phyloP scores from a whole-genome alignment of 2,888 invertebrate species.

The Ypsolopha sequella region DNA sequence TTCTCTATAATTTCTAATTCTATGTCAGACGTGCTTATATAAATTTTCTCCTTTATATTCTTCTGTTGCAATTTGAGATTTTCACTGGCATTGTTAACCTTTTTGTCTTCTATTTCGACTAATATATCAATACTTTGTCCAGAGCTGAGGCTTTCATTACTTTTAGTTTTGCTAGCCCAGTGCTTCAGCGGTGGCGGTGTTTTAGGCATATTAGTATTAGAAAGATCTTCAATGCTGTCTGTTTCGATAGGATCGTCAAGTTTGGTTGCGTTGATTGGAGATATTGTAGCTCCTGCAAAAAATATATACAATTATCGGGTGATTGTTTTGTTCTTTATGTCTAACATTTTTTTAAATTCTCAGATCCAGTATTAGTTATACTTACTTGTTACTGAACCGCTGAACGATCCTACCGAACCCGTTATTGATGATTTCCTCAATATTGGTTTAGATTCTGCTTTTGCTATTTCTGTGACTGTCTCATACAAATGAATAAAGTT shows the following conservation, averaged over 20 bases:
- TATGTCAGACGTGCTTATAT: conserved; percentile 51
- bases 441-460: conserved; percentile 18
- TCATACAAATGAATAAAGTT: conserved; percentile 56
- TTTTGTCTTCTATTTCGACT: not conserved
- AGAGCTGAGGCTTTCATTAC: not conserved
- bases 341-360: conserved; percentile 3
- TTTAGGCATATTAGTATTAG: not conserved
- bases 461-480: conserved; percentile 39
- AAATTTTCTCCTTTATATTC: conserved; percentile 23
- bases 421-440: conserved; percentile 23
- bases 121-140: conserved; percentile 1
- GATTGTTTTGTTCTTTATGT: no score
- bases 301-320: not conserved
- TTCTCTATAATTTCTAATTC: conserved; percentile 57
- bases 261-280: no score
- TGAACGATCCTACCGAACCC: conserved; percentile 25
- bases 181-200: not conserved
- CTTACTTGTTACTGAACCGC: conserved; percentile 44
- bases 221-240: not conserved
- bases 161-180: not conserved
- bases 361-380: conserved; percentile 24
- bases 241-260: not conserved
- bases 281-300: not conserved
- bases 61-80: conserved; percentile 16
- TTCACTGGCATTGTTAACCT: not conserved